Conservation (phyloP, 2,797 vertebrate species). For the Sylvia borin region DNA sequence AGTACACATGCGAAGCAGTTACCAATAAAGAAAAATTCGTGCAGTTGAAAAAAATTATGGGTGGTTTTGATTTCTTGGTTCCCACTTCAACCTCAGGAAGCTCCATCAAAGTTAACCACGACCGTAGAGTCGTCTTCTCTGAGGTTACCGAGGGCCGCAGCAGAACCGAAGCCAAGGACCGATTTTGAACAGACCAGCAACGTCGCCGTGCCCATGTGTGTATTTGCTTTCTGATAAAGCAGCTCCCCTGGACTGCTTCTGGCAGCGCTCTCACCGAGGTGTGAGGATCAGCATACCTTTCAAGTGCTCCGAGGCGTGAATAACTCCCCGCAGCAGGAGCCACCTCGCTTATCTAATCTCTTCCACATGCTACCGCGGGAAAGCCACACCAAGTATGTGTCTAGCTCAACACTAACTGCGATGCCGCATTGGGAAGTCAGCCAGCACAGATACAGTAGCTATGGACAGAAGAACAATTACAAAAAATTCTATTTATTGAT, state of each 20-base stretch:
- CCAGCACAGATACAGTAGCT: not conserved
- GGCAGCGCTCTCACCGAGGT: not conserved
- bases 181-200: not conserved
- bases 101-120: not conserved
- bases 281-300: conserved; percentile 1
- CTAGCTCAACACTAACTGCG: not conserved
- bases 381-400: not conserved
- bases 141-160: not conserved
- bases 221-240: not conserved
- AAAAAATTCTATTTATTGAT: not conserved
- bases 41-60: not conserved
- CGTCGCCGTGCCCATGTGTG: not conserved
- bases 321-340: not conserved
- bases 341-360: conserved; percentile 31
- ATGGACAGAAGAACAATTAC: not conserved
- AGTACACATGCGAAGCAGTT: not conserved
- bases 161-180: not conserved
- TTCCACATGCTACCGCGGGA: not conserved
- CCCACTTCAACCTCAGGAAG: not conserved
- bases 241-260: not conserved
- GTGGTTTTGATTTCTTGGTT: not conserved
- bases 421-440: not conserved
- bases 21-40: not conserved
- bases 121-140: not conserved
- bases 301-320: not conserved